Evolutionary conservation across 2,113 vertebrate species (phyloP), one percentile per base, ranked within the genome.

Genomic region (Aldabrachelys gigantea): DNA sequence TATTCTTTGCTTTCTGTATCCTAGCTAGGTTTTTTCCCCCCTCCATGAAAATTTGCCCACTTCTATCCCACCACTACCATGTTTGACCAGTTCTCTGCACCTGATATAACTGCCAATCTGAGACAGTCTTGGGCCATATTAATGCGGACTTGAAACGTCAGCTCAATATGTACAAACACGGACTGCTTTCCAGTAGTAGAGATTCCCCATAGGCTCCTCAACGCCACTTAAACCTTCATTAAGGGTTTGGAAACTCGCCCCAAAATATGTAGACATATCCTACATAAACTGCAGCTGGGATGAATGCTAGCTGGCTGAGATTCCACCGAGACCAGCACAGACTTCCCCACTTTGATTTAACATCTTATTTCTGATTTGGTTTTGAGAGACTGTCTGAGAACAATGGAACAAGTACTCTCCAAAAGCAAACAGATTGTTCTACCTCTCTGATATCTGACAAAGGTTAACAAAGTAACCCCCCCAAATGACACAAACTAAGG

Each of bases 251-350:
- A 72, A 72, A 38, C 69, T 7, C 13, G 17, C 19, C 1, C 27
- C 35, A 80, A 41, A n/a, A 50, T 2, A 41, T 5, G 80, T 19
- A 10, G 80, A 24, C 35, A 56, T 4, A 41, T 19, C 38, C 41
- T 44, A 14, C 54, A 57, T 41, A 87, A 50, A 80, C 6, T 35
- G 65, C 9, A 84, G 38, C 2, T 47, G 78, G 11, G 25, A 84
- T 88, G 49, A 38, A 3, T 16, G 3, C 0, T 0, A 10, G 5
- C 17, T 75, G 29, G 44, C 65, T 31, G 21, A 69, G 47, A 82
- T 29, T 2, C 17, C 84, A 38, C 35, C 82, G 2, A 79, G 69
- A 1, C 0, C 21, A 88, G 85, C 38, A 35, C 16, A 85, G 35
- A 9, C 38, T n/a, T 6, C 5, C 25, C 47, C 25, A 7, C 8